These are phyloP conservation scores for Colletes gigas DNA, from an alignment of 1,140 invertebrate genomes.

Conservation along the genomic window DNA sequence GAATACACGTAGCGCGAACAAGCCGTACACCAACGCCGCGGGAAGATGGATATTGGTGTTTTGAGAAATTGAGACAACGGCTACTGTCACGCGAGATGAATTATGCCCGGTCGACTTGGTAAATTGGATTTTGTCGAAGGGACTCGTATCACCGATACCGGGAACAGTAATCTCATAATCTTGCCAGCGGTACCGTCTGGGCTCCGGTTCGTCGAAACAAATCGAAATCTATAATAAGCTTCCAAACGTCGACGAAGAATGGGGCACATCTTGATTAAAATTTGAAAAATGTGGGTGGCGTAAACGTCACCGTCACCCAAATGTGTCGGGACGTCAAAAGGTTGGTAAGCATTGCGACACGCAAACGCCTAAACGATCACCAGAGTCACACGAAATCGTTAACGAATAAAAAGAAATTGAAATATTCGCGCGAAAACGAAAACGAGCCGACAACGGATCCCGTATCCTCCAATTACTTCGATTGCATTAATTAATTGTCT, in stretches of 20 bases:
- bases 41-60: conserved; percentile 63
- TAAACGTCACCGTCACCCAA: too few relatives aligned
- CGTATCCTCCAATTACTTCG: conserved; percentile 55
- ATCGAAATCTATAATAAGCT: too few relatives aligned
- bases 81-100: conserved; percentile 57
- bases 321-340: too few relatives aligned
- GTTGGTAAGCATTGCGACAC: too few relatives aligned
- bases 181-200: background rate
- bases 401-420: background rate
- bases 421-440: background rate
- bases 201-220: too few relatives aligned
- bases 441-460: background rate
- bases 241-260: too few relatives aligned
- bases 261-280: too few relatives aligned
- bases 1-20: conserved; percentile 57
- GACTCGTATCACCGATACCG: conserved; percentile 8
- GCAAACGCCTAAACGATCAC: background rate
- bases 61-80: conserved; percentile 65
- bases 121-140: conserved; percentile 52
- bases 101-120: conserved; percentile 42
- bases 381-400: too few relatives aligned
- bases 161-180: background rate
- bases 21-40: conserved; percentile 27
- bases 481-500: conserved; percentile 66
- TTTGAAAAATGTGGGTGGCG: too few relatives aligned